phyloP scores from a whole-genome alignment of 2,113 vertebrate genomes.

The Petrocephalus zakoni region DNA sequence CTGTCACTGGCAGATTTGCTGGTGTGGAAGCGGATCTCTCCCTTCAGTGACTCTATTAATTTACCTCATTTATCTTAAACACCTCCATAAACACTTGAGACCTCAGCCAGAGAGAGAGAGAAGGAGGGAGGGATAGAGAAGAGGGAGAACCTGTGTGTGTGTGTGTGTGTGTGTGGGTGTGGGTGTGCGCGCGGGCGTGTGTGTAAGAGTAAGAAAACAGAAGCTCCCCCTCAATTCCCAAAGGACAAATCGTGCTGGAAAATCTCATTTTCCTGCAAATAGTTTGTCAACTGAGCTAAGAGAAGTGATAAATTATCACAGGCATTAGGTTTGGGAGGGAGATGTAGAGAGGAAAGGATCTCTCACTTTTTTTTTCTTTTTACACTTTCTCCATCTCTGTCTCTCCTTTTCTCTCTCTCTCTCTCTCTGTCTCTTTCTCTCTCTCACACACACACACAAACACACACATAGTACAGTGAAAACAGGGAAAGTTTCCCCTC shows the following conservation, averaged over 20 bases:
- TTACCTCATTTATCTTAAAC: constrained; percentile 90
- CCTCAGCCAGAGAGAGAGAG: constrained; percentile 44
- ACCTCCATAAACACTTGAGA: constrained; percentile 72
- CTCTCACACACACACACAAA: constrained; percentile 15
- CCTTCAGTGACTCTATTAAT: constrained; percentile 88
- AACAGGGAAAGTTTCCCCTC: constrained; percentile 51
- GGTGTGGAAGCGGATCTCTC: constrained; percentile 69
- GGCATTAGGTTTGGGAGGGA: constrained; percentile 65
- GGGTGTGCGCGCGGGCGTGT: constrained; percentile 27
- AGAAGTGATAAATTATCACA: constrained; percentile 85
- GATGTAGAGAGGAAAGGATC: constrained; percentile 55
- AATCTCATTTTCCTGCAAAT: constrained; percentile 92
- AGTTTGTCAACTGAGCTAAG: constrained; percentile 86
- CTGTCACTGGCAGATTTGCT: constrained; percentile 63
- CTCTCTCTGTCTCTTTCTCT: neutral
- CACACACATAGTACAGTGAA: constrained; percentile 21
- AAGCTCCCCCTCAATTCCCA: constrained; percentile 76
- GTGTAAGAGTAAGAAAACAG: constrained; percentile 66
- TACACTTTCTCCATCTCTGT: constrained; percentile 1
- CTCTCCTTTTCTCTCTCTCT: neutral
- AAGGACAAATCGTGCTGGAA: constrained; percentile 82
- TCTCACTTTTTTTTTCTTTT: constrained; percentile 41
- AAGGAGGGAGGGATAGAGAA: constrained; percentile 19
- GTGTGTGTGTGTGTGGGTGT: constrained; percentile 17
- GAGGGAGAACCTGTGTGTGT: constrained; percentile 14